phyloP scores from a whole-genome alignment of 2,797 vertebrate genomes.

The Characodon lateralis region DNA sequence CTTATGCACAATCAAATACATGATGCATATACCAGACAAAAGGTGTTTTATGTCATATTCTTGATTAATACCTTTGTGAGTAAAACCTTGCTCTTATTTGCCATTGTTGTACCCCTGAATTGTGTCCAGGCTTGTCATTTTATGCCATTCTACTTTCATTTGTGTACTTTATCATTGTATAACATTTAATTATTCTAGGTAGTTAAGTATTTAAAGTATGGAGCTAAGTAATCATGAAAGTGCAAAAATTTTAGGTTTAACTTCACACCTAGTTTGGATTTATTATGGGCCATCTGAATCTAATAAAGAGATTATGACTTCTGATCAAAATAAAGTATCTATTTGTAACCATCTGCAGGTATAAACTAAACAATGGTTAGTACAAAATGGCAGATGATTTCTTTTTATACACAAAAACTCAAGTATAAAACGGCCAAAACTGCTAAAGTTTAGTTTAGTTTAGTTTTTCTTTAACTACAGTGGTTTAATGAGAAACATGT shows the following conservation, averaged over 20 bases:
- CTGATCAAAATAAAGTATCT: neutral
- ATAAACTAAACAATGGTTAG: neutral
- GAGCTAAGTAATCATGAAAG: too few species aligned
- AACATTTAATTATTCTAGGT: neutral
- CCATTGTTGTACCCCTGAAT: neutral
- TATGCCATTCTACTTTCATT: neutral
- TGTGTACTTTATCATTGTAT: neutral
- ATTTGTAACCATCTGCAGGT: too few species aligned
- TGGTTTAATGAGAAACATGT: slow-evolving; percentile 12
- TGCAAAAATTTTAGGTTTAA: neutral
- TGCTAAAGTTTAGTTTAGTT: neutral
- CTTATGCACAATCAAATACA: too few species aligned
- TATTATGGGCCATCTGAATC: neutral
- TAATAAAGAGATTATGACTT: neutral
- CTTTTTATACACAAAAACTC: neutral
- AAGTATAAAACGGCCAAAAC: neutral
- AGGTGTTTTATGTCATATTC: too few species aligned
- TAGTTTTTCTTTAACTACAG: neutral
- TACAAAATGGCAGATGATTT: neutral
- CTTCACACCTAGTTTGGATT: neutral
- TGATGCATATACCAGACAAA: too few species aligned
- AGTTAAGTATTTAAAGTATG: neutral
- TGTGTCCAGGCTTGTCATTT: neutral
- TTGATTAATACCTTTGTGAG: too few species aligned
- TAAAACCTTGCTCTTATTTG: neutral